These are phyloP conservation scores for Condylura cristata DNA, from an alignment of 2,113 vertebrate genomes.

Conservation along the genomic window DNA sequence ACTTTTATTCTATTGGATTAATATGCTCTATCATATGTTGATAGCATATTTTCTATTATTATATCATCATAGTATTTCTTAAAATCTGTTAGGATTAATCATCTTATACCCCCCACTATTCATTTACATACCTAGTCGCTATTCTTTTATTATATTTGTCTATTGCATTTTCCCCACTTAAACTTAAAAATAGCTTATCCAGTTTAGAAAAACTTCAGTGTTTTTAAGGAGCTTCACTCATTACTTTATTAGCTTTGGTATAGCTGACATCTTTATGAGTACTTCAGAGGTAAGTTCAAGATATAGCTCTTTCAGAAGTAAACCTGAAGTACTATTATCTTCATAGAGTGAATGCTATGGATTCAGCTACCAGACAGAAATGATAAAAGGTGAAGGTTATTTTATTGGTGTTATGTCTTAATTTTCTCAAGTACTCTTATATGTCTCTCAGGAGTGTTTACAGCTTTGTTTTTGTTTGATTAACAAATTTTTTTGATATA, in stretches of 20 bases:
- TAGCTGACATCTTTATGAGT: not conserved
- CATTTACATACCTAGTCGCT: not conserved
- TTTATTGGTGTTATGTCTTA: conserved; percentile 20
- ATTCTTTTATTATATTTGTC: not conserved
- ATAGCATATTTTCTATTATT: not conserved
- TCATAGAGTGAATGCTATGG: not conserved
- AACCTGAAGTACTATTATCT: not conserved
- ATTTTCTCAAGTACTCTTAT: not conserved
- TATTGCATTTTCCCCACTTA: not conserved
- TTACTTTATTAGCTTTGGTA: not conserved
- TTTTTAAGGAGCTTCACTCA: not conserved
- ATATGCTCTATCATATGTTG: not conserved
- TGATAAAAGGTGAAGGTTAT: not conserved
- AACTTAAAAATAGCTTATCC: conserved; percentile 27
- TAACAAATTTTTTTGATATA: not conserved
- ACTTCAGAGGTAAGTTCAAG: not conserved
- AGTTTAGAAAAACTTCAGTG: not conserved
- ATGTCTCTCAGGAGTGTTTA: not conserved
- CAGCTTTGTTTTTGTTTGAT: conserved; percentile 38
- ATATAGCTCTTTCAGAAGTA: not conserved
- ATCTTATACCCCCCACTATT: not conserved
- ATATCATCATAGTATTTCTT: not conserved
- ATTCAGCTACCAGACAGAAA: not conserved
- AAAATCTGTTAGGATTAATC: not conserved
- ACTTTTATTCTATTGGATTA: not conserved